These are phyloP conservation scores for Melanerpes formicivorus DNA, from an alignment of 2,113 vertebrate species.

Conservation along the genomic window DNA sequence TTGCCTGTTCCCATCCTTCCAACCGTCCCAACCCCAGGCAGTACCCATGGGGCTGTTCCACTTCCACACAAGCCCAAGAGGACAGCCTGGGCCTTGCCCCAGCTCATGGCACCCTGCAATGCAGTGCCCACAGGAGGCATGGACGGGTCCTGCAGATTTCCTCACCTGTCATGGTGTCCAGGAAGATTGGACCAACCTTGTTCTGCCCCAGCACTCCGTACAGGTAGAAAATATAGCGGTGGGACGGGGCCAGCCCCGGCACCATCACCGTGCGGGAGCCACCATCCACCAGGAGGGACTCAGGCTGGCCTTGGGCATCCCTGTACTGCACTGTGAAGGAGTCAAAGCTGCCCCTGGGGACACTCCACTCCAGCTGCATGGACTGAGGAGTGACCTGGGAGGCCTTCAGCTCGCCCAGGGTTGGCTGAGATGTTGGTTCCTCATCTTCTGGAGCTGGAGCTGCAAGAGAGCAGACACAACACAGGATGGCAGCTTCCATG, in stretches of 20 bases:
- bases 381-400: neutral
- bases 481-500: too few species aligned
- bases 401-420: neutral
- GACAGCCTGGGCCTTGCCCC: too few species aligned
- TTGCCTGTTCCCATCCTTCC: neutral
- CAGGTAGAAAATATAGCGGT: slow-evolving; percentile 69
- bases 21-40: too few species aligned
- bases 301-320: neutral
- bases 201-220: slow-evolving; percentile 46
- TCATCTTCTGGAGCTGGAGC: neutral
- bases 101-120: too few species aligned
- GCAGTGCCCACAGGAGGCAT: neutral
- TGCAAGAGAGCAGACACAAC: too few species aligned
- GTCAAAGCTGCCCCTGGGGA: slow-evolving; percentile 59
- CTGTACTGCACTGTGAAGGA: slow-evolving; percentile 34
- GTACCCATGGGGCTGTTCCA: too few species aligned
- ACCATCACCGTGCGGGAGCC: neutral
- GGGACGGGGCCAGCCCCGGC: neutral
- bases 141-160: too few species aligned
- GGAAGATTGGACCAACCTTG: neutral
- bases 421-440: rapidly evolving
- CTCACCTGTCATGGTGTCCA: neutral
- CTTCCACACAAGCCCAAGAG: too few species aligned
- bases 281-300: neutral
- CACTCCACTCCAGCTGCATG: neutral